Base-by-base conservation (phyloP, 2,113 vertebrate genomes). In the Choloepus hoffmanni region DNA sequence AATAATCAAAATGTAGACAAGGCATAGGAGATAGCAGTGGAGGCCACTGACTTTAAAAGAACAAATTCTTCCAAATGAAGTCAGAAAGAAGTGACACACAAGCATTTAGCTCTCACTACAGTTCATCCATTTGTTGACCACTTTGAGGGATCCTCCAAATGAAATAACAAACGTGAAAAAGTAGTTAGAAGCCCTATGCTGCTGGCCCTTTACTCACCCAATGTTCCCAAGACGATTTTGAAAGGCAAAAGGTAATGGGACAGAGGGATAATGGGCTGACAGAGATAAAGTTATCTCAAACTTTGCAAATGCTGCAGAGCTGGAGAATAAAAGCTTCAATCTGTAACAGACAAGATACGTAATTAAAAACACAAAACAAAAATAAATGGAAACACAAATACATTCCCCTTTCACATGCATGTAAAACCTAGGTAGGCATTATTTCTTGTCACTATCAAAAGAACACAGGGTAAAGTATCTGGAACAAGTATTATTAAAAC, bases 281-380 rank as follows among this genome's bases (percentile, higher is more conserved):
- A 99, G 84, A 83, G 84, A 96, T 50, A 99, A 86, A 72, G 90
- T 94, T 96, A 99, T 40, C 85, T 98, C 98, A 97, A 99, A 99
- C 85, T 99, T 99, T 0, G 98, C 97, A 96, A 98, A 98, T 89
- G 97, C 98, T 45, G n/a, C 23, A 0, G 92, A 97, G 79, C 98
- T 97, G 55, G 98, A 99, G 97, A 99, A 99, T 77, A 98, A 90
- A 77, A 98, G 98, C 87, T 91, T 98, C 94, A 99, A 93, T 40
- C 99, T 99, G 95, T 15, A 89, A 97, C 91, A 97, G 60, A 97
- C 12, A 94, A 96, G 43, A 97, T n/a, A 30, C 28, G 78, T 16
- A 92, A 60, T 96, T 96, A 94, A 96, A 96, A 77, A 93, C 48
- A 94, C 18, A 92, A 86, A 70, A 94, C 28, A 89, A 94, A 96